A percentile compares a stretch with the other conserved stretches of the same genome.
These are phyloP conservation scores for Mellivora capensis DNA, from an alignment of 2,113 vertebrate genomes.

Conservation along the genomic window DNA sequence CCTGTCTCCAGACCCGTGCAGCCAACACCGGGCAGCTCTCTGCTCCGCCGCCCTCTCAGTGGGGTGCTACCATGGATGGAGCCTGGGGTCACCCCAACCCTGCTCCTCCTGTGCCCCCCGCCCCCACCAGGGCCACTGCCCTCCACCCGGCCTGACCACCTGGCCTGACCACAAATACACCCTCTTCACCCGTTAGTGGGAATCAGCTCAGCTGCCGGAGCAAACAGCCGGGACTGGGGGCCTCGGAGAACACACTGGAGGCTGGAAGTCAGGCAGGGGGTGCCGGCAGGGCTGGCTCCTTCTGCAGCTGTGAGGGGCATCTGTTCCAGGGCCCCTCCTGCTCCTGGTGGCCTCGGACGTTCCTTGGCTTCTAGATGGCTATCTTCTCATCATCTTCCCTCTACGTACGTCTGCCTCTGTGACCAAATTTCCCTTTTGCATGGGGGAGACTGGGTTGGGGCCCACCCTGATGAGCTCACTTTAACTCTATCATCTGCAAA, in stretches of 20 bases:
- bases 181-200: not conserved
- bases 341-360: not conserved
- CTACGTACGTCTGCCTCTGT: not conserved
- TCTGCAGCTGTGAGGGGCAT: not conserved
- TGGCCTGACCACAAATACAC: not conserved
- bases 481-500: not conserved
- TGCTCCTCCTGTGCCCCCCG: not conserved
- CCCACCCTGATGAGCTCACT: not conserved
- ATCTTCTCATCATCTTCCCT: not conserved
- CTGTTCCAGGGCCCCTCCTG: not conserved
- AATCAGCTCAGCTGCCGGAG: not conserved
- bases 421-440: not conserved
- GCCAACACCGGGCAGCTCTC: not conserved
- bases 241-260: rapidly evolving
- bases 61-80: too few relatives aligned
- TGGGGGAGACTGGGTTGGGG: not conserved
- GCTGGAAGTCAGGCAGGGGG: not conserved
- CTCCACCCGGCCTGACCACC: not conserved
- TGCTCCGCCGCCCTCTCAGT: not conserved
- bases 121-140: not conserved
- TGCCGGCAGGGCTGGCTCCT: not conserved
- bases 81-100: too few relatives aligned
- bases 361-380: not conserved
- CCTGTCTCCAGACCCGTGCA: not conserved
- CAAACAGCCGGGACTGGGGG: not conserved